Conservation (phyloP, 2,888 invertebrate genomes). For the Melanotus villosus region DNA sequence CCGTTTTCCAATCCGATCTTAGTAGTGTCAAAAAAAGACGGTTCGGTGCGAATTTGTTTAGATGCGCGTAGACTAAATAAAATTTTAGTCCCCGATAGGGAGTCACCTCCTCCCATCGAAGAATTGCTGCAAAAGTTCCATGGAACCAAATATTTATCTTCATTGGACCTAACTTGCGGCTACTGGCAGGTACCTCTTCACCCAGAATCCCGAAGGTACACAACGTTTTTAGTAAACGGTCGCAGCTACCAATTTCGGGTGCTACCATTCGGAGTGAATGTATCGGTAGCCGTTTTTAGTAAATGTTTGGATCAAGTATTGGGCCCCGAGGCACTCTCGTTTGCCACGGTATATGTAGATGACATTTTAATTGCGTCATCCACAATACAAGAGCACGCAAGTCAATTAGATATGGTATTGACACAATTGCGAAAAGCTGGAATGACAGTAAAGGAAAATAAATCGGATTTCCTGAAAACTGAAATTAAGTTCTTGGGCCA, state of each 20-base stretch:
- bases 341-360: conserved; percentile 42
- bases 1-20: conserved; percentile 17
- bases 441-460: no score
- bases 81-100: background rate
- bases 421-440: no score
- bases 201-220: conserved; percentile 47
- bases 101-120: no score
- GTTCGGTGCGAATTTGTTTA: background rate
- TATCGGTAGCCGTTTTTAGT: no score
- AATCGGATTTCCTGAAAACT: conserved; percentile 15
- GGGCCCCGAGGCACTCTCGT: conserved; percentile 40
- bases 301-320: conserved; percentile 41
- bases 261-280: conserved; percentile 39
- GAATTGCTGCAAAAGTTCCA: background rate
- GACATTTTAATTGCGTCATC: conserved; percentile 48
- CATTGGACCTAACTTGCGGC: conserved; percentile 50
- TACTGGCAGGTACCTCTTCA: conserved; percentile 53
- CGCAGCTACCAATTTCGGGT: conserved; percentile 48
- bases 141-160: background rate
- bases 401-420: no score
- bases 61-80: background rate
- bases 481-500: background rate
- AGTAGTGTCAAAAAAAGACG: conserved; percentile 1
- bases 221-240: conserved; percentile 50
- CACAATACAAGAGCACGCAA: background rate